These are phyloP conservation scores for Tetramorium simillimum DNA, from an alignment of 1,140 invertebrate species.

Conservation along the genomic window DNA sequence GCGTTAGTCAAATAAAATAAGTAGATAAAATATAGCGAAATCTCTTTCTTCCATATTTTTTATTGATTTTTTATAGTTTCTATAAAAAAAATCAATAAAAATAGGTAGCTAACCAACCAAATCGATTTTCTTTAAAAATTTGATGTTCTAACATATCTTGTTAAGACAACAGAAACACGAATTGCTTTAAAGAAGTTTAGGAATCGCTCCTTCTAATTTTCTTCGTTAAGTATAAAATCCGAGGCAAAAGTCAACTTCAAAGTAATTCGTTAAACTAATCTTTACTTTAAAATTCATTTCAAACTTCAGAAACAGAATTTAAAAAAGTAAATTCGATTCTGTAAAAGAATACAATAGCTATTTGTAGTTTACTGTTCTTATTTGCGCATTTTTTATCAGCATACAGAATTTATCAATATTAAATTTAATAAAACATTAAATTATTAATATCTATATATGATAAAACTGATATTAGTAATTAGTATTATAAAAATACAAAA, in stretches of 20 bases:
- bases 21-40: not conserved
- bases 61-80: no score
- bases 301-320: not conserved
- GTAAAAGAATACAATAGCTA: not conserved
- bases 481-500: not conserved
- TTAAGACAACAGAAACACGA: not conserved
- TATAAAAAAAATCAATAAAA: not conserved
- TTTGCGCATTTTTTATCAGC: not conserved
- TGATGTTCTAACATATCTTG: not conserved
- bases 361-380: not conserved
- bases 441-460: not conserved
- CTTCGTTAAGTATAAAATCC: not conserved
- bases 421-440: slow-evolving; percentile 9
- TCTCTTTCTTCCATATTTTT: no score
- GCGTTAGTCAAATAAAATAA: not conserved
- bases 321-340: not conserved
- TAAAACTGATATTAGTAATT: not conserved
- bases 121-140: not conserved
- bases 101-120: not conserved
- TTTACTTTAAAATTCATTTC: slow-evolving; percentile 2
- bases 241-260: not conserved
- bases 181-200: slow-evolving; percentile 3
- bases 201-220: not conserved
- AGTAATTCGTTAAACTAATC: not conserved
- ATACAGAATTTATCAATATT: not conserved